A percentile compares a stretch with the other conserved stretches of the same genome.
These are phyloP conservation scores for Epizoanthus fatuus DNA, from an alignment of 92 coral and sea anemone genomes.

Conservation along the genomic window DNA sequence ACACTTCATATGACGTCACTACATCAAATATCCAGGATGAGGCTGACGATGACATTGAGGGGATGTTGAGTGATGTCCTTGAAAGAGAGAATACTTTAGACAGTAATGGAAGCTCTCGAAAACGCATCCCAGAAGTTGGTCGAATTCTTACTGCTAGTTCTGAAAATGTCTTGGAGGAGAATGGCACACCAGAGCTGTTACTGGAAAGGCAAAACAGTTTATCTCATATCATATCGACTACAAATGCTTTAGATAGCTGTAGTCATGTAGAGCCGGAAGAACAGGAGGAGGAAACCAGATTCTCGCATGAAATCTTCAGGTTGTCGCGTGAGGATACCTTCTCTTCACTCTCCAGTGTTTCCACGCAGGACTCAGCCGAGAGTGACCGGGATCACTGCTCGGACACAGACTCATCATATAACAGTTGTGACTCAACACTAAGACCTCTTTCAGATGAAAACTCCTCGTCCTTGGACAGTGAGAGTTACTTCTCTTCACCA, in stretches of 20 bases:
- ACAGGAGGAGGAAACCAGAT: not conserved
- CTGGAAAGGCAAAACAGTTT: not conserved
- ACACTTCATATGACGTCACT: not conserved
- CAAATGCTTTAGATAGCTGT: not conserved
- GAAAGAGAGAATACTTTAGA: conserved; percentile 20
- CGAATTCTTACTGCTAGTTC: conserved; percentile 10
- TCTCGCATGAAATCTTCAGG: not conserved
- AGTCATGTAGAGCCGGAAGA: not conserved
- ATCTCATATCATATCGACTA: not conserved
- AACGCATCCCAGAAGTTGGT: not conserved
- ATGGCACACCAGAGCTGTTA: not conserved
- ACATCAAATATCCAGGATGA: conserved; percentile 33
- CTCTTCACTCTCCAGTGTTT: conserved; percentile 31
- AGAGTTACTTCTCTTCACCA: conserved; percentile 74
- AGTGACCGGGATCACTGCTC: conserved; percentile 44
- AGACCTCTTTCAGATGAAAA: conserved; percentile 65
- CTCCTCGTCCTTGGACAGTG: conserved; percentile 75
- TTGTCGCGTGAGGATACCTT: conserved; percentile 27
- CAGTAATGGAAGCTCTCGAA: conserved; percentile 6
- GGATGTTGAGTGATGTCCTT: conserved; percentile 68
- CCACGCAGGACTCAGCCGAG: conserved; percentile 23
- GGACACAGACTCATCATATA: conserved; percentile 88
- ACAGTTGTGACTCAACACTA: conserved; percentile 80
- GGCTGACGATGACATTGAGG: conserved; percentile 72
- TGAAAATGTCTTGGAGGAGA: conserved; percentile 1